Percentiles rank a stretch among this genome's conserved stretches.
Conservation (phyloP, 2,888 invertebrate species). For the Diarsia brunnea region DNA sequence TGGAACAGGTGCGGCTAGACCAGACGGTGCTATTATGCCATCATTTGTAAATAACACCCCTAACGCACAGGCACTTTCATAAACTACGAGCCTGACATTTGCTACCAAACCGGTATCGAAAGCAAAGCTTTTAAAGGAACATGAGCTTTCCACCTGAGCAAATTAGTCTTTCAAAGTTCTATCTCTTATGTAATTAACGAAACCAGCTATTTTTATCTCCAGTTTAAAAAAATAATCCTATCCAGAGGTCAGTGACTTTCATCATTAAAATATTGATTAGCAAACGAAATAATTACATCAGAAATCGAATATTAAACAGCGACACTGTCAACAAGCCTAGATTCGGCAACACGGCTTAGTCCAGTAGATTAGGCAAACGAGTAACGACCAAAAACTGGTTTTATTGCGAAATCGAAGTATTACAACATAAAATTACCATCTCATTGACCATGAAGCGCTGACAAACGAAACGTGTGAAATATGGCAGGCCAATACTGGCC, state of each 20-base stretch:
- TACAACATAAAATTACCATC: conserved; percentile 80
- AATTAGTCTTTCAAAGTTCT: conserved; percentile 8
- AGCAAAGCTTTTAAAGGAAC: conserved; percentile 12
- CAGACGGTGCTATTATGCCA: conserved; percentile 62
- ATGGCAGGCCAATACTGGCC: conserved; percentile 66
- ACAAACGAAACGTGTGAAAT: conserved; percentile 73
- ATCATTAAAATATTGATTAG: conserved; percentile 35
- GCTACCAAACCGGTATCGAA: conserved; percentile 25
- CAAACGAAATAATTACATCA: conserved; percentile 44
- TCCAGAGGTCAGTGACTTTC: conserved; percentile 54
- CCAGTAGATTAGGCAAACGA: conserved; percentile 61
- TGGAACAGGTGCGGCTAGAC: conserved; percentile 67
- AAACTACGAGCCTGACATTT: conserved; percentile 10
- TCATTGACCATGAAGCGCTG: conserved; percentile 79
- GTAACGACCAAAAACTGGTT: conserved; percentile 73
- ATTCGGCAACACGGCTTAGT: conserved; percentile 52
- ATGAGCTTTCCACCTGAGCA: conserved; percentile 9
- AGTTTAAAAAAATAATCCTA: conserved; percentile 8
- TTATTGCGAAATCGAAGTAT: conserved; percentile 72
- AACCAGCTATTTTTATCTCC: background rate
- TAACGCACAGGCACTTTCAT: conserved; percentile 30
- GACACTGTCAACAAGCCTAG: conserved; percentile 50
- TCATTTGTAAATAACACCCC: conserved; percentile 61
- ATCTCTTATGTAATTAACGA: background rate
- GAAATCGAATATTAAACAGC: conserved; percentile 49